phyloP scores from a whole-genome alignment of 1,140 invertebrate genomes.

The Brachystomella parvula region DNA sequence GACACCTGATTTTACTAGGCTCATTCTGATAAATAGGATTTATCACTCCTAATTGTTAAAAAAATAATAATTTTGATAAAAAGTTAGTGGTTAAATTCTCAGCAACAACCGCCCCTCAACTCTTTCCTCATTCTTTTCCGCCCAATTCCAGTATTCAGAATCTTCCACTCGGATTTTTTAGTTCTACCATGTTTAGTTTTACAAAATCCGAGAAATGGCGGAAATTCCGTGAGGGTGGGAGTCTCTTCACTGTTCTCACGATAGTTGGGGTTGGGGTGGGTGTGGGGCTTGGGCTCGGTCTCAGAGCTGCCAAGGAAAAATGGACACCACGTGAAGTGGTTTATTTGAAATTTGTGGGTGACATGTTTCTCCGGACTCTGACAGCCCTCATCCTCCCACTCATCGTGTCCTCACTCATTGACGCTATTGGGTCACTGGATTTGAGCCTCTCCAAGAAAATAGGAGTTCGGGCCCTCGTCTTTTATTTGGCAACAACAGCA shows the following conservation, averaged over 20 bases:
- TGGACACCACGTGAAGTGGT: constrained; percentile 46
- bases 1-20: too few species aligned
- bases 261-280: constrained; percentile 52
- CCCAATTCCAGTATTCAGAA: too few species aligned
- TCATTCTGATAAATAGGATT: too few species aligned
- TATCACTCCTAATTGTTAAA: too few species aligned
- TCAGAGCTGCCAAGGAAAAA: constrained; percentile 43
- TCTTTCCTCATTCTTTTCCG: too few species aligned
- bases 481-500: constrained; percentile 69
- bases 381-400: constrained; percentile 58
- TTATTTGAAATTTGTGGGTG: constrained; percentile 53
- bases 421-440: constrained; percentile 51
- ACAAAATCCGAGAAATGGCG: background rate
- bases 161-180: too few species aligned
- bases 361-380: constrained; percentile 54
- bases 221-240: constrained; percentile 42
- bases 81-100: too few species aligned
- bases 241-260: constrained; percentile 53
- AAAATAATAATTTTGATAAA: too few species aligned
- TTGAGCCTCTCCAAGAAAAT: constrained; percentile 57
- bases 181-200: background rate
- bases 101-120: too few species aligned
- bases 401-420: constrained; percentile 56
- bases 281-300: constrained; percentile 50
- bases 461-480: constrained; percentile 57